A percentile compares a stretch with the other conserved stretches of the same genome.
These are phyloP conservation scores for Phrynocephalus versicolor DNA, from an alignment of 2,113 vertebrate genomes.

Conservation along the genomic window DNA sequence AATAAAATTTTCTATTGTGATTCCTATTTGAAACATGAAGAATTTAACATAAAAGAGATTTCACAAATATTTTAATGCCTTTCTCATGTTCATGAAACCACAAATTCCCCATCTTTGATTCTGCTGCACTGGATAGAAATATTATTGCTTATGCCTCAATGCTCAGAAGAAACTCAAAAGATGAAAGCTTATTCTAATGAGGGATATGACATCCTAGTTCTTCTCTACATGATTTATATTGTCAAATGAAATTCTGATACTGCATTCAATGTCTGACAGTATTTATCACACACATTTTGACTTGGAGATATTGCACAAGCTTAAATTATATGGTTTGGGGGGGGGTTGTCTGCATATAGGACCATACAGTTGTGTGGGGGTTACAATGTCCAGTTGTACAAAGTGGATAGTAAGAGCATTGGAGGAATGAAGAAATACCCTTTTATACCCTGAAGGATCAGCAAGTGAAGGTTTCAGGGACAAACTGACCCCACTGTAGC, in stretches of 20 bases:
- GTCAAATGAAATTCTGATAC: neutral
- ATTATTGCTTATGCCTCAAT: neutral
- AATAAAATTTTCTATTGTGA: neutral
- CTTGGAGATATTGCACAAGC: neutral
- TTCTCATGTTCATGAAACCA: neutral
- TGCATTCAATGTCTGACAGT: neutral
- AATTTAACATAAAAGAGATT: neutral
- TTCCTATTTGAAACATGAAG: neutral
- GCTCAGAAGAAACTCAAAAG: neutral
- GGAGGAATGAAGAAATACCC: neutral
- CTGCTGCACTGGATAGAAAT: neutral
- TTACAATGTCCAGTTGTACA: neutral
- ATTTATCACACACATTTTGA: neutral
- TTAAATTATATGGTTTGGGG: neutral
- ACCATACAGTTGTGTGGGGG: neutral
- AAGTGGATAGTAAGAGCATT: neutral
- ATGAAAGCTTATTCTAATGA: neutral
- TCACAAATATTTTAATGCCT: neutral
- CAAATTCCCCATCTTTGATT: neutral
- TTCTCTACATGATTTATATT: neutral
- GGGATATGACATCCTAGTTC: neutral
- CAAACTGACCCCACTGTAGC: neutral
- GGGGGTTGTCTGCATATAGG: neutral
- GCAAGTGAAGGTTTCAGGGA: neutral
- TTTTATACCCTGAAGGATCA: neutral